These are phyloP conservation scores for Prionace glauca DNA, from an alignment of 2,797 vertebrate species.

Conservation along the genomic window DNA sequence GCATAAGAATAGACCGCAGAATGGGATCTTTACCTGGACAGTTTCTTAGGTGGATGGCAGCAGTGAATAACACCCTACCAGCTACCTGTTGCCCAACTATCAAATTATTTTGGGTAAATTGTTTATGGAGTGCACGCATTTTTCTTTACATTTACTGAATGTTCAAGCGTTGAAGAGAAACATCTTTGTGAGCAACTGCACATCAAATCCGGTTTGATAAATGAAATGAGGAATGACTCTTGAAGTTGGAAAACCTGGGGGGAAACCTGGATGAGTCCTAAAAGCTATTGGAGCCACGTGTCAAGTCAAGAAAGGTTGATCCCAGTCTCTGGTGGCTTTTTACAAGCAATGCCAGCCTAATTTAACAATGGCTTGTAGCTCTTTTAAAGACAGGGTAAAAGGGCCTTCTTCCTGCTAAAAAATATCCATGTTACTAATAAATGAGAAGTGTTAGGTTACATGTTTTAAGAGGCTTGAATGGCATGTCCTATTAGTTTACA, in stretches of 20 bases:
- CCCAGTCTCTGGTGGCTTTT: background rate
- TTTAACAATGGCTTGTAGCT: background rate
- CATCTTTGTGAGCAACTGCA: background rate
- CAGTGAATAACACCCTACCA: background rate
- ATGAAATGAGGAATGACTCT: background rate
- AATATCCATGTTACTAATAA: background rate
- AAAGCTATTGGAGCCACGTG: background rate
- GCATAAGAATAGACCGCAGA: background rate
- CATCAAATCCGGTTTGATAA: background rate
- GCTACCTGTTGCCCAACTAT: background rate
- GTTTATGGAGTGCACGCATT: background rate
- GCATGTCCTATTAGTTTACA: background rate
- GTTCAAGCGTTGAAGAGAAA: background rate
- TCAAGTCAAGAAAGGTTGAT: background rate
- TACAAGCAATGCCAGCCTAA: background rate
- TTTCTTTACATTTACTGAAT: background rate
- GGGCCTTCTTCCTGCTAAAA: background rate
- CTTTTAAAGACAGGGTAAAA: background rate
- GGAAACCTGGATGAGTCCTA: background rate
- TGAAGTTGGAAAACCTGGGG: background rate
- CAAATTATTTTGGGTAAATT: background rate
- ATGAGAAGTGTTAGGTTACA: background rate
- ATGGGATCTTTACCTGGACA: background rate
- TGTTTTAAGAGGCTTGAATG: background rate
- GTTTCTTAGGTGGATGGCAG: background rate